Evolutionary conservation across 2,113 vertebrate species (phyloP).

Genomic region (Petaurus breviceps): DNA sequence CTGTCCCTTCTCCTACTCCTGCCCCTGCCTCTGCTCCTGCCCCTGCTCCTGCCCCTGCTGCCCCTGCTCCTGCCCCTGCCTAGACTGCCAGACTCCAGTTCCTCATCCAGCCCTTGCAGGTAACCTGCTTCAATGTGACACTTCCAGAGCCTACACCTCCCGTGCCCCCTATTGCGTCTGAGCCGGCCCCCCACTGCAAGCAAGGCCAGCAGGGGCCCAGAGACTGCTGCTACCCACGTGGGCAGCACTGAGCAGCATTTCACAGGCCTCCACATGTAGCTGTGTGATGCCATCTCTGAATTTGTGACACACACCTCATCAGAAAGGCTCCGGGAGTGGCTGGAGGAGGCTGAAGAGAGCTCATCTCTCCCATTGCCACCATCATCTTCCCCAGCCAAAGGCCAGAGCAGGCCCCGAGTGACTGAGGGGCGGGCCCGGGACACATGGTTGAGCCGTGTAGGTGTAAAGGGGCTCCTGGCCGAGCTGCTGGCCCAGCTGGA

Average conservation of each 20-base stretch:
- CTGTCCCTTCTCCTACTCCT: neutral
- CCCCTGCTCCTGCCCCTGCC: neutral
- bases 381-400: conserved; percentile 72
- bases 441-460: conserved; percentile 88
- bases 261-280: conserved; percentile 86
- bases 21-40: conserved; percentile 13
- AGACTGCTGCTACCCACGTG: neutral
- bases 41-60: neutral
- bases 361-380: conserved; percentile 66
- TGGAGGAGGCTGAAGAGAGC: conserved; percentile 75
- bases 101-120: conserved; percentile 74
- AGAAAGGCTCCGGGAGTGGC: conserved; percentile 82
- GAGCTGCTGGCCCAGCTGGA: conserved; percentile 86
- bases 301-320: conserved; percentile 84
- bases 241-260: conserved; percentile 83
- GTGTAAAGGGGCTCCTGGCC: conserved; percentile 79
- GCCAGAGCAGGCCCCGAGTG: conserved; percentile 79
- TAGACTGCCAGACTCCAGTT: conserved; percentile 19
- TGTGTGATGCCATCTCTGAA: conserved; percentile 86
- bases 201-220: rapidly evolving
- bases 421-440: conserved; percentile 81
- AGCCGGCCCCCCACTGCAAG: neutral
- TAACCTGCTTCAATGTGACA: conserved; percentile 76
- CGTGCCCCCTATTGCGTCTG: rapidly evolving
- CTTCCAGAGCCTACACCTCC: conserved; percentile 61